A percentile compares a stretch with the other conserved stretches of the same genome.
These are phyloP conservation scores for Ptychochromis oligacanthus DNA, from an alignment of 2,113 vertebrate species.

Conservation along the genomic window DNA sequence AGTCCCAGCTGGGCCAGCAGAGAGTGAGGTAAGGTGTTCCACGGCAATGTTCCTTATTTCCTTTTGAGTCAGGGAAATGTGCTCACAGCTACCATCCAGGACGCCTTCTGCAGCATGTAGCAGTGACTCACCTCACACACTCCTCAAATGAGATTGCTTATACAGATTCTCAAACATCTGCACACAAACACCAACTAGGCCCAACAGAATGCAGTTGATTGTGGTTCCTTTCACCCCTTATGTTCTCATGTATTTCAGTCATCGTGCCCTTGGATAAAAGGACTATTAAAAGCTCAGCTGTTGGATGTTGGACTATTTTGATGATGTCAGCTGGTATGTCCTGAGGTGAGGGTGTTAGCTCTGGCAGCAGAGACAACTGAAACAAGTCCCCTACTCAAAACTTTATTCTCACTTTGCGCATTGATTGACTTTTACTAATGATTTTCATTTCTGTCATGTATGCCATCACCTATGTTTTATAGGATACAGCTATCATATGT, in stretches of 20 bases:
- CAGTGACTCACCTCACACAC: conserved; percentile 43
- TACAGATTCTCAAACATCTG: conserved; percentile 43
- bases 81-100: conserved; percentile 26
- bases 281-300: conserved; percentile 57
- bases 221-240: conserved; percentile 7
- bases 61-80: conserved; percentile 68
- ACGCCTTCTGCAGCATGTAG: conserved; percentile 23
- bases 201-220: neutral
- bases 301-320: conserved; percentile 55
- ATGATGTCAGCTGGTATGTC: conserved; percentile 65
- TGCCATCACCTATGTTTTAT: neutral
- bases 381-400: neutral
- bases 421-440: neutral
- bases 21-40: conserved; percentile 78
- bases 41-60: conserved; percentile 61
- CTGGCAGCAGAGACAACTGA: conserved; percentile 21
- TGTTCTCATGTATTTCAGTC: conserved; percentile 19
- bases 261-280: conserved; percentile 46
- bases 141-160: neutral
- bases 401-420: neutral
- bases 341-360: conserved; percentile 53
- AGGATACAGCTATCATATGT: neutral
- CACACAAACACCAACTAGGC: neutral
- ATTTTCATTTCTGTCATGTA: neutral
- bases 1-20: conserved; percentile 40